Conservation (phyloP, 1,140 invertebrate genomes). For the Lepeophtheirus salmonis region DNA sequence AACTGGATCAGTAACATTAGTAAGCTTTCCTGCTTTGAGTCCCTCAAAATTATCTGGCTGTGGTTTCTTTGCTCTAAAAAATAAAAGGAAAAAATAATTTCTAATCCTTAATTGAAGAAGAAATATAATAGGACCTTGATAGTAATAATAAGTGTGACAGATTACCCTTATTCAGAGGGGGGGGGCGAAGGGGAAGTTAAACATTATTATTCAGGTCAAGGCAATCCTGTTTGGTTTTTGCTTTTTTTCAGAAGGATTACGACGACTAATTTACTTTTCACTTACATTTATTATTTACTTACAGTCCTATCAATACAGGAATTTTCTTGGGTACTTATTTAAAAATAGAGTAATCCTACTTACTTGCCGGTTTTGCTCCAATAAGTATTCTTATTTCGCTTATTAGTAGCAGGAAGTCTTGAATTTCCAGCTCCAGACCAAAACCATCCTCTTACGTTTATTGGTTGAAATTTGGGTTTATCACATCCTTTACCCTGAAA, state of each 20-base stretch:
- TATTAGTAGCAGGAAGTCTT: constrained; percentile 49
- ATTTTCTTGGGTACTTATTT: too few relatives aligned
- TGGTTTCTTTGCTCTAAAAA: constrained; percentile 27
- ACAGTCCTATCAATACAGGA: too few relatives aligned
- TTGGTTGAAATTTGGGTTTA: constrained; percentile 52
- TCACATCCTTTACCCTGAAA: constrained; percentile 58
- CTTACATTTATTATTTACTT: too few relatives aligned
- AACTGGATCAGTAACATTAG: constrained; percentile 7
- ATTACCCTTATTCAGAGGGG: too few relatives aligned
- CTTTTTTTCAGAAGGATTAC: too few relatives aligned
- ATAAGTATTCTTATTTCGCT: constrained; percentile 19
- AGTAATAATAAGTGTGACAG: too few relatives aligned
- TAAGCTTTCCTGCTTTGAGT: constrained; percentile 10
- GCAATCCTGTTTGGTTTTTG: neutral
- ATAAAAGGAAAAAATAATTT: neutral
- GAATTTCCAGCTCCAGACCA: constrained; percentile 66
- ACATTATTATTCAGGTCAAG: neutral
- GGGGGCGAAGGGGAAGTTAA: too few relatives aligned
- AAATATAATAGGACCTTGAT: neutral
- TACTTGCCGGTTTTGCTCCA: constrained; percentile 46
- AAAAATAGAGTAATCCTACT: too few relatives aligned
- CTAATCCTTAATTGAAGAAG: too few relatives aligned
- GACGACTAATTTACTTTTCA: too few relatives aligned
- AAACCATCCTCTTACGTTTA: constrained; percentile 58
- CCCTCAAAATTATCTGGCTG: constrained; percentile 62